Evolutionary conservation across 2,797 vertebrate genomes (phyloP).

Genomic region (Harpagifer antarcticus): DNA sequence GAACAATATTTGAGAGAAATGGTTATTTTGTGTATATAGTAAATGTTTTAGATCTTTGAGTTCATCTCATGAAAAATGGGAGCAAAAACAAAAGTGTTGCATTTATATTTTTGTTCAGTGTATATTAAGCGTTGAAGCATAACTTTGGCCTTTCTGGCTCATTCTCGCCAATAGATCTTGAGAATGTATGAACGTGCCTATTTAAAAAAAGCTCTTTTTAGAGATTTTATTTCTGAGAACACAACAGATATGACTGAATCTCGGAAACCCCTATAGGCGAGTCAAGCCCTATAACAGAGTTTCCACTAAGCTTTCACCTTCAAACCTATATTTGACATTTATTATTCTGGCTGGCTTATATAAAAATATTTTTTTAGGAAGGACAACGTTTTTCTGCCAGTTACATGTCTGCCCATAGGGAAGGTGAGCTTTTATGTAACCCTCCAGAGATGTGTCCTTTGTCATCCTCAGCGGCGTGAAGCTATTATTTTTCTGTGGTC

Average conservation of each 20-base stretch:
- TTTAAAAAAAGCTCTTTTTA: conserved; percentile 42
- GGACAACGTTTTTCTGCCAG: conserved; percentile 53
- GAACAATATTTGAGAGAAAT: too few species aligned
- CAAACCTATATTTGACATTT: conserved; percentile 66
- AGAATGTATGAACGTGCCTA: conserved; percentile 63
- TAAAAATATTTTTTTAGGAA: conserved; percentile 60
- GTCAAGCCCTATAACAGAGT: conserved; percentile 18
- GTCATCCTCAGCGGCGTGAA: conserved; percentile 42
- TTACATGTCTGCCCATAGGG: conserved; percentile 54
- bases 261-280: conserved; percentile 15
- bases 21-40: too few species aligned
- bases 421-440: conserved; percentile 62
- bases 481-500: conserved; percentile 55
- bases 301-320: conserved; percentile 45
- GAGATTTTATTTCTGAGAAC: conserved; percentile 13
- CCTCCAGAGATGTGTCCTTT: conserved; percentile 65
- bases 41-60: too few species aligned
- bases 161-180: conserved; percentile 27
- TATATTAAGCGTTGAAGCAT: not conserved
- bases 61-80: too few species aligned
- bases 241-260: not conserved
- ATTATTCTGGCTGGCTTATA: conserved; percentile 59
- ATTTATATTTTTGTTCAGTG: too few species aligned
- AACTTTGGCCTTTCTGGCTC: conserved; percentile 1
- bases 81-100: too few species aligned